Base-by-base conservation (phyloP, 2,888 invertebrate genomes). In the Lycocerus yunnanus region DNA sequence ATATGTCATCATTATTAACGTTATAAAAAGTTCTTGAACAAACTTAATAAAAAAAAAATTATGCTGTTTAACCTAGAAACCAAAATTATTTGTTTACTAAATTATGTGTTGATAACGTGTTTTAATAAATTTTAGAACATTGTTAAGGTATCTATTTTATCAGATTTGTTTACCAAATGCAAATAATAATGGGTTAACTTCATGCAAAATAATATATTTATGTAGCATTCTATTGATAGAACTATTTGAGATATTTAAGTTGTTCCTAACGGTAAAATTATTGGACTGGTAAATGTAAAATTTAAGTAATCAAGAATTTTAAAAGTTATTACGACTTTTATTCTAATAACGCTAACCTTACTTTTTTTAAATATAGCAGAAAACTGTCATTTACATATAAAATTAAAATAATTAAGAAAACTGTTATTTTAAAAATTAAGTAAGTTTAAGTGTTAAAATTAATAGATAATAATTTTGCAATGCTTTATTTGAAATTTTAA, bases 101-200 rank as follows among this genome's bases (percentile, higher is more conserved):
- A 72, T 67, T 67, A 72, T 63, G 27, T 58, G 66, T 24, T 61
- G 60, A 72, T 71, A 67, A 43, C 72, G 60, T 61, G 61, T 72
- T 72, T 67, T 72, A 66, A 18, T 60, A 72, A 68, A 72, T 60
- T 72, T 72, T 72, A 72, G 67, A 67, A 58, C 72, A 68, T 72
- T 72, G 60, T 67, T 24, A 72, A 72, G 66, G 65, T 72, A 72
- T 72, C 72, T 72, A 60, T 68, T 67, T 66, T 60, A 72, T 72
- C 72, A 72, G 68, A 66, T 72, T 59, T 27, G 67, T 60, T 72
- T 68, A 43, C 61, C 68, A 68, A 72, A 66, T 67, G 60, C 68
- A 61, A 72, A 67, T 66, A 72, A 72, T 72, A 72, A 72, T 72
- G 67, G 72, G 67, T 60, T 60, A 72, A 72, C 72, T 72, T 16